phyloP scores from a whole-genome alignment of 2,113 vertebrate species.

The Calonectris borealis region DNA sequence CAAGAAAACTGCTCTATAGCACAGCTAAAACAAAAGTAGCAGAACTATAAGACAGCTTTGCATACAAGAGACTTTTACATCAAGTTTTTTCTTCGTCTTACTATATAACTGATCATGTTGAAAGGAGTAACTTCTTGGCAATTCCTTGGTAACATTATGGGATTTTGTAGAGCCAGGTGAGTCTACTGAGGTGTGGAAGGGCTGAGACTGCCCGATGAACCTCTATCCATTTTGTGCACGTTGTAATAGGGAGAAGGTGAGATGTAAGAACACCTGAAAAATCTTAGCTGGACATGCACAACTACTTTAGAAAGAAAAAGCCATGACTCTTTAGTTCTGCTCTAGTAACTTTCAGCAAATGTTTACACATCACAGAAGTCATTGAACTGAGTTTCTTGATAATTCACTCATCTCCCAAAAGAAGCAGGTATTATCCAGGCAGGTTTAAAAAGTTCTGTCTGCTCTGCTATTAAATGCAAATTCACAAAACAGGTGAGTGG shows the following conservation, averaged over 20 bases:
- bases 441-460: neutral
- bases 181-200: neutral
- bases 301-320: neutral
- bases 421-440: neutral
- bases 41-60: neutral
- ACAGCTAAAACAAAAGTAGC: neutral
- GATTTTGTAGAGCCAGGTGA: neutral
- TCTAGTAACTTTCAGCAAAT: conserved; percentile 29
- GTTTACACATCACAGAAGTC: neutral
- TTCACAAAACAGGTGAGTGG: neutral
- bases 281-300: neutral
- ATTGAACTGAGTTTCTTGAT: neutral
- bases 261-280: neutral
- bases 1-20: neutral
- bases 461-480: neutral
- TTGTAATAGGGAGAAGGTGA: neutral
- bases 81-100: neutral
- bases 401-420: neutral
- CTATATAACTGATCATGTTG: neutral
- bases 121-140: neutral
- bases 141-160: neutral
- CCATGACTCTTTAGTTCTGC: neutral
- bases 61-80: neutral
- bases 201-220: neutral
- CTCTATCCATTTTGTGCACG: neutral